phyloP scores from a whole-genome alignment of 2,113 vertebrate genomes.

The Megaptera novaeangliae region DNA sequence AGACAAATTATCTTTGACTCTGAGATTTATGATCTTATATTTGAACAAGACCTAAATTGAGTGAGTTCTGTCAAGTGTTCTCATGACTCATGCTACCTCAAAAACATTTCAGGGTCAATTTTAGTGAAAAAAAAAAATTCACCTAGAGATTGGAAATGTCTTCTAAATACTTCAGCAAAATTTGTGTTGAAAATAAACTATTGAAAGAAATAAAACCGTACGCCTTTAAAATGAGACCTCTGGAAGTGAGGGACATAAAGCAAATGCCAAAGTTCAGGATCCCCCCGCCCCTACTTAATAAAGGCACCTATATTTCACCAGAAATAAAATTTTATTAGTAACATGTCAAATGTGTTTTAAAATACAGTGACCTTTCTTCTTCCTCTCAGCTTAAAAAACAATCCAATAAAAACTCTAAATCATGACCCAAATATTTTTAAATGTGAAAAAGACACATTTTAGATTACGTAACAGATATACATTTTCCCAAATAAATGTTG shows the following conservation, averaged over 20 bases:
- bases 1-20: not conserved
- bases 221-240: not conserved
- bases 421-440: constrained; percentile 79
- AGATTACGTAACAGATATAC: constrained; percentile 75
- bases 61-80: not conserved
- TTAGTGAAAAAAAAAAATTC: not conserved
- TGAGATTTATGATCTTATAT: not conserved
- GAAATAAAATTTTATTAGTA: constrained; percentile 84
- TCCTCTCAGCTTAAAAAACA: constrained; percentile 83
- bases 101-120: not conserved
- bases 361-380: constrained; percentile 83
- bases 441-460: constrained; percentile 80
- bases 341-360: constrained; percentile 81
- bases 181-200: not conserved
- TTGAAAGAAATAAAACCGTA: not conserved
- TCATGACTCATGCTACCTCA: not conserved
- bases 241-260: not conserved
- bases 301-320: constrained; percentile 72
- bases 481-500: constrained; percentile 74
- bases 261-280: not conserved
- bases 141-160: not conserved
- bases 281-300: constrained; percentile 7
- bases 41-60: not conserved
- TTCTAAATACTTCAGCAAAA: not conserved
- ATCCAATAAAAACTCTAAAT: constrained; percentile 79